phyloP scores from a whole-genome alignment of 53 echinoderm and acorn worm genomes.

The Pentamera pediparva region DNA sequence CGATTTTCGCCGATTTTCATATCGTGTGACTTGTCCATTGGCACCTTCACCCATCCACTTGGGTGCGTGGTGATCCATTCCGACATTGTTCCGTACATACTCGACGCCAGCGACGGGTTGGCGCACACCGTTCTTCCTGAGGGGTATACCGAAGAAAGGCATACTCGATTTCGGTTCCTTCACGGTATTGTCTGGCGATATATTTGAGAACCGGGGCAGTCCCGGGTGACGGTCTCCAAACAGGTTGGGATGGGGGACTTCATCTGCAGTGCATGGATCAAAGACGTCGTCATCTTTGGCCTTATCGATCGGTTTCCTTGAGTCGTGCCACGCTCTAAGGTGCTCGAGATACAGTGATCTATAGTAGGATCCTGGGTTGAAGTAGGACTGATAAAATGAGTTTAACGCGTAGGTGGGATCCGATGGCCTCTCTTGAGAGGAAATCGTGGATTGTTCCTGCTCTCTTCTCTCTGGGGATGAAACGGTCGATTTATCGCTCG shows the following conservation, averaged over 20 bases:
- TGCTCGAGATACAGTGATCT: constrained; percentile 10
- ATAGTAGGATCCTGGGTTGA: constrained; percentile 3
- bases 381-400: constrained; percentile 18
- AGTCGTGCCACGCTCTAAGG: constrained; percentile 10
- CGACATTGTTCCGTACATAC: constrained; percentile 60
- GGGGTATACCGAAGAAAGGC: neutral
- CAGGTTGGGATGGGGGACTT: too few species aligned
- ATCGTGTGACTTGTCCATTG: neutral
- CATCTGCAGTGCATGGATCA: neutral
- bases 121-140: constrained; percentile 47
- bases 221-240: neutral
- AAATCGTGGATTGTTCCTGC: neutral
- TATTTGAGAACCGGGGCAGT: neutral
- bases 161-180: neutral
- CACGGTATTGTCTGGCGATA: neutral
- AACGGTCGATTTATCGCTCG: neutral
- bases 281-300: neutral
- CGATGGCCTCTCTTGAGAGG: neutral
- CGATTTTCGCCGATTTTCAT: neutral
- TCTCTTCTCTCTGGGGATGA: neutral
- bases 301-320: neutral
- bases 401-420: neutral
- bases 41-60: neutral
- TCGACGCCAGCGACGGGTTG: constrained; percentile 80
- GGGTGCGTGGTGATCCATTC: neutral